Conservation (phyloP, 2,113 vertebrate species). For the Hemicordylus capensis region DNA sequence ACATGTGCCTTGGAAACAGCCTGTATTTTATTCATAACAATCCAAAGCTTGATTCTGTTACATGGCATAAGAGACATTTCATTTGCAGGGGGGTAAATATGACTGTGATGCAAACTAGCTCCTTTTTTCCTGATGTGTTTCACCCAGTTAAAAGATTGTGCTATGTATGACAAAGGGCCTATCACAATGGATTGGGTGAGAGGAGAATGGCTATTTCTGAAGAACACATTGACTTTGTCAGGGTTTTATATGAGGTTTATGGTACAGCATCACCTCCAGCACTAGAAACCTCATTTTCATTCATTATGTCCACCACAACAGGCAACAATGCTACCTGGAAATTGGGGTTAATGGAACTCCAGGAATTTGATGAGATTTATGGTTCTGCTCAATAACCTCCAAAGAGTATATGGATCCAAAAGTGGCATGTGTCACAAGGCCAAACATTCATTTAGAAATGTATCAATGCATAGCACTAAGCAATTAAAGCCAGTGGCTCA, state of each 20-base stretch:
- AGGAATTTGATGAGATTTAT: constrained; percentile 51
- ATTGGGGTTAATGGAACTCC: constrained; percentile 2
- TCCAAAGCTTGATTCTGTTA: constrained; percentile 46
- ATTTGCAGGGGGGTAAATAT: constrained; percentile 36
- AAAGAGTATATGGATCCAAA: not conserved
- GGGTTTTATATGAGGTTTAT: not conserved
- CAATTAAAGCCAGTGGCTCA: not conserved
- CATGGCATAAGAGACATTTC: constrained; percentile 59
- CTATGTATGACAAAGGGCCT: constrained; percentile 28
- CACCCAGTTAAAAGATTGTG: constrained; percentile 38
- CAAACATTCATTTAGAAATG: not conserved
- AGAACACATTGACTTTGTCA: not conserved
- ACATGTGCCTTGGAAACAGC: constrained; percentile 56
- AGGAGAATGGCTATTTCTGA: not conserved
- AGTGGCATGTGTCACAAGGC: constrained; percentile 17
- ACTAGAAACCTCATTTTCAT: not conserved
- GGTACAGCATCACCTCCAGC: not conserved
- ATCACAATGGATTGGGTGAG: not conserved
- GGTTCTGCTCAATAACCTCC: constrained; percentile 15
- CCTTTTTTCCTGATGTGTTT: not conserved
- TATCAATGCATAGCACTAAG: not conserved
- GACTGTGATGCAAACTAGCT: constrained; percentile 44
- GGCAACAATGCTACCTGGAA: not conserved
- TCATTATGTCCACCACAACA: not conserved
- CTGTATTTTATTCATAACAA: constrained; percentile 28